Evolutionary conservation across 2,888 invertebrate genomes (phyloP), one percentile per base, ranked within the genome.

Genomic region (Axea sp.): DNA sequence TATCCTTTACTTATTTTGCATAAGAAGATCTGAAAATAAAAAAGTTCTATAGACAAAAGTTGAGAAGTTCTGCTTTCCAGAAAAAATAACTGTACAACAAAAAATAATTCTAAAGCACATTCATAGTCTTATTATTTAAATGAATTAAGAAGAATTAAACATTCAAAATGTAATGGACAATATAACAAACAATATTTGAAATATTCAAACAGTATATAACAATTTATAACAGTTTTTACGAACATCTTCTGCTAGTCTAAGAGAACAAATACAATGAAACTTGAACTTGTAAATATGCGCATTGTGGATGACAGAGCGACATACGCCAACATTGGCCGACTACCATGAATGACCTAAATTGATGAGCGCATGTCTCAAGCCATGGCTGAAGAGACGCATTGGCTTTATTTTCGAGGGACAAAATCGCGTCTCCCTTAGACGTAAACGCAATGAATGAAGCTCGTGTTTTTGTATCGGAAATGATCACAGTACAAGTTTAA

Each of bases 361-460:
- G 62, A 57, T 57, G 62, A 64, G 71, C 71, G 71, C 71, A 71
- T 71, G 71, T 59, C 51, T 41, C 35, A 17, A 71, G 37, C 30
- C 41, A 55, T 47, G 60, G 39, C 47, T 33, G 49, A 39, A 30
- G 26, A 71, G 64, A 57, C 55, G 49, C 71, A 45, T 39, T 33
- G 51, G 39, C 60, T 43, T 69, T 45, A 60, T 60, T 69, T 60
- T 45, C 35, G 14, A 55, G 55, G 19, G 24, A 31, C 24, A 26
- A 51, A 60, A 37, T 60, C 60, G 60, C 45, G 53, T 9, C 31
- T 43, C 45, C 53, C 47, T 30, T 51, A 41, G 4, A 12, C 9
- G 30, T 24, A 11, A 45, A 15, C 53, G 51, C 45, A 28, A 43
- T 35, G 59, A 12, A 22, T 12, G 33, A 59, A 26, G 51, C 33